These are phyloP conservation scores for Oreocharis arfaki DNA, from an alignment of 2,113 vertebrate genomes.

Conservation along the genomic window DNA sequence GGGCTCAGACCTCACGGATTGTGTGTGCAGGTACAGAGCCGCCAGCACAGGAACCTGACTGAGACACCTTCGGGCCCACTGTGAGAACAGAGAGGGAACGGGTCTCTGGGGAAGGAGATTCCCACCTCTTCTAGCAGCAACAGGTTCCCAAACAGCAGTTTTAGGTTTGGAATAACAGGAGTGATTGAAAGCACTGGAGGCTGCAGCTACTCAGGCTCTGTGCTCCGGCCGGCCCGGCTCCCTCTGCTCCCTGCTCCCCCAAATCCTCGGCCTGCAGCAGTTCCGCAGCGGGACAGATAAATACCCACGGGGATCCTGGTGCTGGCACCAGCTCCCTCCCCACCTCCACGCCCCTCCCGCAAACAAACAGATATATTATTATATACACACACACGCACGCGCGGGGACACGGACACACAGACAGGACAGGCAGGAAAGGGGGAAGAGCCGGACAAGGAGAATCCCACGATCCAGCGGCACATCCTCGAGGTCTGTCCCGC, in stretches of 20 bases:
- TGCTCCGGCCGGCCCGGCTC: not conserved
- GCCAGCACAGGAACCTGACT: not conserved
- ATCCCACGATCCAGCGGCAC: conserved; percentile 49
- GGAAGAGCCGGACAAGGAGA: conserved; percentile 2
- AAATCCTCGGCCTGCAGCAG: not conserved
- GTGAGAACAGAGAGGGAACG: not conserved
- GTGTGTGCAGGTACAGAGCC: not conserved
- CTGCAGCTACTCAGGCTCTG: not conserved
- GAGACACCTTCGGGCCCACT: not conserved
- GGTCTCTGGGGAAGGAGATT: conserved; percentile 22
- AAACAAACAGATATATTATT: conserved; percentile 25
- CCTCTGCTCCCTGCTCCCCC: not conserved
- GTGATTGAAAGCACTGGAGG: conserved; percentile 25
- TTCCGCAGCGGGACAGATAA: not conserved
- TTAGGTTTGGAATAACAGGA: conserved; percentile 13
- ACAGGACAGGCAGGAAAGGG: conserved; percentile 20
- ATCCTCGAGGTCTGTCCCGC: conserved; percentile 37
- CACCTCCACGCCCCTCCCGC: conserved; percentile 21
- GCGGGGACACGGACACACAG: conserved; percentile 15
- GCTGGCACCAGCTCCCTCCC: not conserved
- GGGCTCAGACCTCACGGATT: not conserved
- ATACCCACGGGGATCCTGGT: not conserved
- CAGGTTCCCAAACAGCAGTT: conserved; percentile 50
- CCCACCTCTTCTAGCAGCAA: conserved; percentile 63
- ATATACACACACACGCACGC: conserved; percentile 14